These are phyloP conservation scores for Pterois miles DNA, from an alignment of 2,797 vertebrate genomes.

Conservation along the genomic window DNA sequence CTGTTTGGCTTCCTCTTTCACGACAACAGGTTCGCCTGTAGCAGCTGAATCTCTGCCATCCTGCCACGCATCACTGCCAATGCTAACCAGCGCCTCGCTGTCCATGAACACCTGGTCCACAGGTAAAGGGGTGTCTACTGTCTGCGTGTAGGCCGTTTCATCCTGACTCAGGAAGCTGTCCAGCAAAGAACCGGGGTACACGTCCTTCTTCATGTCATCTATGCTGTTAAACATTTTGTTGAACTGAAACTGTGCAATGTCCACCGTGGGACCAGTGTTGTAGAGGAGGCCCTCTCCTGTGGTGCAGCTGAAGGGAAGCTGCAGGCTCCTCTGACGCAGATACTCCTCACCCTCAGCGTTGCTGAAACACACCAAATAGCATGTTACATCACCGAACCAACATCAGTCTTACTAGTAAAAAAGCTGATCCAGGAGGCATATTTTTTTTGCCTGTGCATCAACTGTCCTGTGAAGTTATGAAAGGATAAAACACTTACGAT, in stretches of 20 bases:
- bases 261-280: constrained; percentile 60
- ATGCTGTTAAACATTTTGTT: constrained; percentile 33
- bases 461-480: not conserved
- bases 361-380: constrained; percentile 58
- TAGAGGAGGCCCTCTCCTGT: constrained; percentile 85
- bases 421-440: not conserved
- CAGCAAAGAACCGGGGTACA: constrained; percentile 71
- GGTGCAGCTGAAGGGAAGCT: constrained; percentile 81
- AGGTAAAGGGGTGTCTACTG: constrained; percentile 29
- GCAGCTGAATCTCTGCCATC: rapidly evolving
- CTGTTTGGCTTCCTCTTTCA: constrained; percentile 71
- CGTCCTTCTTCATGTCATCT: not conserved
- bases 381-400: not conserved
- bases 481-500: constrained; percentile 72
- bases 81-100: constrained; percentile 73
- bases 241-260: constrained; percentile 59
- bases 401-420: not conserved
- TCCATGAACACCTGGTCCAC: constrained; percentile 78
- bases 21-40: not conserved
- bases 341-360: constrained; percentile 85
- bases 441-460: not conserved
- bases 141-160: constrained; percentile 57
- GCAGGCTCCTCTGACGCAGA: constrained; percentile 75
- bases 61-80: constrained; percentile 68
- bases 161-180: constrained; percentile 82